Evolutionary conservation across 2,888 invertebrate species (phyloP), one percentile per base, ranked within the genome.

Genomic region (Acleris holmiana): DNA sequence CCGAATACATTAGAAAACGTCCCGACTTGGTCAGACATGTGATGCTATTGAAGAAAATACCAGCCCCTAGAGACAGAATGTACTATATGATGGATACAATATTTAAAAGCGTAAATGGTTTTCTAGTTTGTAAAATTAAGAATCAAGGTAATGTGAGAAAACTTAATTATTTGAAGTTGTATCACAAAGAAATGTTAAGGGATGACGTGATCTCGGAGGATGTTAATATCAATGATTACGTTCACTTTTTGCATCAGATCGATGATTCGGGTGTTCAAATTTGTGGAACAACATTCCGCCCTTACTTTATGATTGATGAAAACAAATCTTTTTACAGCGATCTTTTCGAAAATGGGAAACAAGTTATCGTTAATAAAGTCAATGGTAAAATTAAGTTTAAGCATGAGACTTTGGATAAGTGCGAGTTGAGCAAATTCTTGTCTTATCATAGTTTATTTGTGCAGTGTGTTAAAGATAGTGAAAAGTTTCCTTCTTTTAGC

Each of bases 91-190:
- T 76, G 41, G 67, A 75, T 41, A 75, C 54, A 29, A 29, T 29
- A 29, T 29, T 29, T 2, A 8, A 29, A 29, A 29, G 8, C 29
- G 8, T 8, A 8, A 29, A 29, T 29, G 29, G 29, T 8, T 29
- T 29, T 29, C 29, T 29, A 8, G 29, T 29, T 8, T 29, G 29
- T 29, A 29, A 29, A 29, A 29, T 29, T 29, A 29, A 29, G 29
- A 29, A 29, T 29, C 29, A 29, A 6, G 55, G 4, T 25, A 76
- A 79, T 71, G 18, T 82, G 19, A 61, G 76, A 21, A 77, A 70
- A 64, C 74, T 82, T 0, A 80, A 81, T 68, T 81, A 79, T 40
- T 66, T 79, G 0, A 78, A 75, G 62, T 61, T 75, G 2, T 50
- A 76, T 65, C 79, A 79, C 61, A 77, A 76, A 57, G 66, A 51